These are phyloP conservation scores for Sylvicola cinctus DNA, from an alignment of 2,888 invertebrate genomes.

Conservation along the genomic window DNA sequence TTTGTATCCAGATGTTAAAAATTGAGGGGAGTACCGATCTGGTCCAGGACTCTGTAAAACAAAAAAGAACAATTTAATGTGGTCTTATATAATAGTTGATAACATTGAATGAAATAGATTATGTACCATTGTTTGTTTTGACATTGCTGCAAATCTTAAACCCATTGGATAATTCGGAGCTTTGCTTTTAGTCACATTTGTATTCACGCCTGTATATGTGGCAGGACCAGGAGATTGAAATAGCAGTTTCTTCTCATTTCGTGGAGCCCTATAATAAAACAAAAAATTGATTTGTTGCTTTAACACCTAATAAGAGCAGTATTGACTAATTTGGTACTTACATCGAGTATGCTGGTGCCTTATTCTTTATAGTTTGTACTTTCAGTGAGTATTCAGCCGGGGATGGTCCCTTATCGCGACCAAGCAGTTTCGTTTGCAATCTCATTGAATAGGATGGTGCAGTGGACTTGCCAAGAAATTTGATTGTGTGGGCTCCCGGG, in stretches of 20 bases:
- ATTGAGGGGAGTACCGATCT: too few species aligned
- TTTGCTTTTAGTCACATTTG: constrained; percentile 11
- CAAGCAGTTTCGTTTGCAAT: too few species aligned
- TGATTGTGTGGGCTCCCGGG: neutral
- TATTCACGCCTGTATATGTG: constrained; percentile 15
- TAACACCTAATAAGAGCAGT: neutral
- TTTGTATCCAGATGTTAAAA: too few species aligned
- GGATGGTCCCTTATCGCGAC: neutral
- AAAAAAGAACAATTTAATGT: too few species aligned
- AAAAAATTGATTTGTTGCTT: neutral
- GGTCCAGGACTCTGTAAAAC: too few species aligned
- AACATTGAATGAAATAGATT: too few species aligned
- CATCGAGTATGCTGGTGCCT: constrained; percentile 18
- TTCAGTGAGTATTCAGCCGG: neutral
- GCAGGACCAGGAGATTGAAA: constrained; percentile 20
- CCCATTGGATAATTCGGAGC: constrained; percentile 17
- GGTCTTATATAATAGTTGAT: too few species aligned
- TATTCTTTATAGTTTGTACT: too few species aligned
- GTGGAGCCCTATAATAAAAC: constrained; percentile 13
- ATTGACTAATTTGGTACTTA: constrained; percentile 8
- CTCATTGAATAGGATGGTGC: too few species aligned
- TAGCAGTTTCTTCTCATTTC: constrained; percentile 9
- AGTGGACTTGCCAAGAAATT: too few species aligned
- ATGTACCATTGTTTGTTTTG: too few species aligned
- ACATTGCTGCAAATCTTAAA: too few species aligned